These are phyloP conservation scores for Ditylenchus dipsaci DNA, from an alignment of 1,140 invertebrate species.

Conservation along the genomic window DNA sequence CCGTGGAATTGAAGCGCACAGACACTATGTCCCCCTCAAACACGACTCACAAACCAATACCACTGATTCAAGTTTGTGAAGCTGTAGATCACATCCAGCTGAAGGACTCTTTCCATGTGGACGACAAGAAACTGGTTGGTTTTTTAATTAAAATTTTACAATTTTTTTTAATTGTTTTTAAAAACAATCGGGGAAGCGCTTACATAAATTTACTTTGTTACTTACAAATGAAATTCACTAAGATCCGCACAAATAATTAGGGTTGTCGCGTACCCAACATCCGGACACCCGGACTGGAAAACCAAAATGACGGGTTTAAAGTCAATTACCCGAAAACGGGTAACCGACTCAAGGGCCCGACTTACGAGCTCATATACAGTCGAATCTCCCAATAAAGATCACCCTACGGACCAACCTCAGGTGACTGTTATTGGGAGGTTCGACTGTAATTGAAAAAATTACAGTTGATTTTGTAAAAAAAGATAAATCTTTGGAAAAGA, in stretches of 20 bases:
- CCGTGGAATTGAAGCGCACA: no score
- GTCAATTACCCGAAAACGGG: no score
- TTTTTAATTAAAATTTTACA: not conserved
- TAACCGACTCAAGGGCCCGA: no score
- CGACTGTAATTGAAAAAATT: no score
- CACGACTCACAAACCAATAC: not conserved
- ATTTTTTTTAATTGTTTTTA: not conserved
- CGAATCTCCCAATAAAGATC: no score
- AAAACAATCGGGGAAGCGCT: not conserved
- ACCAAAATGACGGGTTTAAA: not conserved
- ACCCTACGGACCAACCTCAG: no score
- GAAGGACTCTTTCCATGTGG: not conserved
- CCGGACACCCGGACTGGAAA: not conserved
- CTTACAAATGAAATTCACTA: not conserved
- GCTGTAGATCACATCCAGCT: not conserved
- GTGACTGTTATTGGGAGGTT: no score
- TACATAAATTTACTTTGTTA: not conserved
- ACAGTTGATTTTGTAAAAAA: no score
- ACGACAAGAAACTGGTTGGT: not conserved
- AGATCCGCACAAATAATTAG: not conserved
- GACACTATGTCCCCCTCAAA: not conserved
- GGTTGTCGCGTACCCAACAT: not conserved
- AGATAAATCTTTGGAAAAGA: no score
- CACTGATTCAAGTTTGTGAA: not conserved
- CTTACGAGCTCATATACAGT: no score